Evolutionary conservation across 2,113 vertebrate genomes (phyloP).

Genomic region (Salminus brasiliensis): DNA sequence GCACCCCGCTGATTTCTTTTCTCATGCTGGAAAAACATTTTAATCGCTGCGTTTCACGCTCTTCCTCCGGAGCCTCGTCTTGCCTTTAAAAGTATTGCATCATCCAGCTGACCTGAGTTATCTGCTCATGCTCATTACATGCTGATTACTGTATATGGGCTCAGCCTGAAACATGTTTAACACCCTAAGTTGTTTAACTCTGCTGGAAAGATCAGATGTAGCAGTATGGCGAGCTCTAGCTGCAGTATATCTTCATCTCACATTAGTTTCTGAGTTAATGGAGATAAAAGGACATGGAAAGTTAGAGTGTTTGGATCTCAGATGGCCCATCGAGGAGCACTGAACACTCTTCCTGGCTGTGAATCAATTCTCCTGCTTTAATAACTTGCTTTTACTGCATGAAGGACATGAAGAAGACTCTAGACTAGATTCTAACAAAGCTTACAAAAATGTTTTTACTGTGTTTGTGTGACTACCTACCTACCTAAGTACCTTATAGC

Average conservation of each 20-base stretch:
- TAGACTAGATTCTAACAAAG: too few species aligned
- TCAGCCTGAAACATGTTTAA: not conserved
- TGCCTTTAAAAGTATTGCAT: not conserved
- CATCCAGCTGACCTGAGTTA: conserved; percentile 2
- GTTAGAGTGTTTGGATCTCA: not conserved
- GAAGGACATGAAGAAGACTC: too few species aligned
- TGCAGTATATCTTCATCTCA: not conserved
- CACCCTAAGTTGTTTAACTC: not conserved
- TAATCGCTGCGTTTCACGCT: not conserved
- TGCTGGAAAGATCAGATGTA: not conserved
- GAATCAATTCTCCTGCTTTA: too few species aligned
- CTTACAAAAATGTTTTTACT: too few species aligned
- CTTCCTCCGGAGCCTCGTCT: not conserved
- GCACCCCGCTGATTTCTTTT: conserved; percentile 14
- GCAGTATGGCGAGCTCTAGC: not conserved
- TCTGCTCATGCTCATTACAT: not conserved
- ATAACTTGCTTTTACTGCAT: too few species aligned
- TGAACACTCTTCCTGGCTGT: not conserved
- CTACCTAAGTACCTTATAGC: too few species aligned
- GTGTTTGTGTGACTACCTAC: too few species aligned
- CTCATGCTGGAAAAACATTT: not conserved
- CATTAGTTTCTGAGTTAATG: not conserved
- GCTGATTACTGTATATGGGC: conserved; percentile 4
- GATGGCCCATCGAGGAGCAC: not conserved
- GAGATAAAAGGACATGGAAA: not conserved